These are phyloP conservation scores for Andricus quercusramuli DNA, from an alignment of 2,888 invertebrate species.

Conservation along the genomic window DNA sequence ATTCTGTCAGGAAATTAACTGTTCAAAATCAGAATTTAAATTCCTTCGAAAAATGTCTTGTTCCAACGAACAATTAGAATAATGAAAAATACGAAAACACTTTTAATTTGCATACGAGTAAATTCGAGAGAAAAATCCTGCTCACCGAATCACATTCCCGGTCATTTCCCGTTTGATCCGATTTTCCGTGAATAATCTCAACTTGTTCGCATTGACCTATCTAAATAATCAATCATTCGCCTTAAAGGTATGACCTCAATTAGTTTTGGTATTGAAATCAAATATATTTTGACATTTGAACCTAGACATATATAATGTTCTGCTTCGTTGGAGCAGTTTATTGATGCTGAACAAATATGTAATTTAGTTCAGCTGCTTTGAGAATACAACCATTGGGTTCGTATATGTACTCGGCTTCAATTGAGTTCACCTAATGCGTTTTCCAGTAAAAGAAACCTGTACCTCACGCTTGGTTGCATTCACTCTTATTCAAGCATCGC, in stretches of 20 bases:
- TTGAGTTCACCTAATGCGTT: slow-evolving; percentile 35
- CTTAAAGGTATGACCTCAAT: not conserved
- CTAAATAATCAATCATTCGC: not conserved
- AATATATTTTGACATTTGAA: not conserved
- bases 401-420: slow-evolving; percentile 17
- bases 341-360: slow-evolving; percentile 11
- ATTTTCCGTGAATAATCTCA: too few species aligned
- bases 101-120: too few species aligned
- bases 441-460: slow-evolving; percentile 29
- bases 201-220: too few species aligned
- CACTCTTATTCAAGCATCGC: not conserved
- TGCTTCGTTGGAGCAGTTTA: not conserved
- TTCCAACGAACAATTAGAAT: too few species aligned
- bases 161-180: too few species aligned
- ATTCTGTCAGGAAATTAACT: too few species aligned
- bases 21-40: too few species aligned
- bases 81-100: too few species aligned
- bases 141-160: too few species aligned
- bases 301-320: not conserved
- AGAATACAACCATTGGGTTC: not conserved
- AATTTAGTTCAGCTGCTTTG: slow-evolving; percentile 23
- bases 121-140: too few species aligned
- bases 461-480: slow-evolving; percentile 17
- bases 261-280: not conserved
- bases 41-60: too few species aligned